A percentile compares a stretch with the other conserved stretches of the same genome.
phyloP scores from a whole-genome alignment of 2,113 vertebrate species.

The Anser cygnoides region DNA sequence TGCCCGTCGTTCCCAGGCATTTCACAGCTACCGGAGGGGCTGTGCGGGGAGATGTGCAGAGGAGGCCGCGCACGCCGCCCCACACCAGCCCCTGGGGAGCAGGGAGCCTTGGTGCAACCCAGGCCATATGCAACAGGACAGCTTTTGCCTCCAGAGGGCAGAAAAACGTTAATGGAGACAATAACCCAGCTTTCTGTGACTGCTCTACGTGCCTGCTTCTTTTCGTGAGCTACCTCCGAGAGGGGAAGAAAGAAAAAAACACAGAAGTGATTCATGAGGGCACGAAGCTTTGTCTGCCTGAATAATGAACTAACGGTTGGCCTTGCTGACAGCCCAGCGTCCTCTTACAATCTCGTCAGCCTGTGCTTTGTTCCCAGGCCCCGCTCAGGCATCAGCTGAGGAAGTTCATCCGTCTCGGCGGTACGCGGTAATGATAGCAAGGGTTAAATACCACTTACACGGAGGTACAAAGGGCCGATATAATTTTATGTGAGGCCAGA shows the following conservation, averaged over 20 bases:
- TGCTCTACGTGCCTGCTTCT: background rate
- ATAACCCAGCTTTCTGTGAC: background rate
- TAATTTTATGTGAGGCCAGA: conserved; percentile 47
- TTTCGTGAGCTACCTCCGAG: background rate
- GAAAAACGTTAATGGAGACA: background rate
- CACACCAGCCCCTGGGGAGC: background rate
- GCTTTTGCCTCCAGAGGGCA: conserved; percentile 28
- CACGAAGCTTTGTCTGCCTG: conserved; percentile 47
- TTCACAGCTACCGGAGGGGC: background rate
- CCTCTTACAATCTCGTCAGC: conserved; percentile 22
- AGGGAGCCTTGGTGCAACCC: background rate
- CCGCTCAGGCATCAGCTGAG: conserved; percentile 40
- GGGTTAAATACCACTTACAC: conserved; percentile 57
- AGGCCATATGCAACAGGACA: background rate
- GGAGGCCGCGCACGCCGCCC: background rate
- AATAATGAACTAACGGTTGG: conserved; percentile 65
- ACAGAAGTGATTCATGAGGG: background rate
- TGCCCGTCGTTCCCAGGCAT: background rate
- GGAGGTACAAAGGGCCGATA: conserved; percentile 57
- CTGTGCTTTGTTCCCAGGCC: conserved; percentile 45
- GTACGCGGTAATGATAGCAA: background rate
- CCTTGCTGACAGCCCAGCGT: conserved; percentile 38
- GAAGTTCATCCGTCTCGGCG: conserved; percentile 41
- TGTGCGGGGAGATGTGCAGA: background rate
- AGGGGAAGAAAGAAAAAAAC: background rate